Evolutionary conservation across 1,140 invertebrate genomes (phyloP), one percentile per base, ranked within the genome.

Genomic region (Zaprionus davidi): DNA sequence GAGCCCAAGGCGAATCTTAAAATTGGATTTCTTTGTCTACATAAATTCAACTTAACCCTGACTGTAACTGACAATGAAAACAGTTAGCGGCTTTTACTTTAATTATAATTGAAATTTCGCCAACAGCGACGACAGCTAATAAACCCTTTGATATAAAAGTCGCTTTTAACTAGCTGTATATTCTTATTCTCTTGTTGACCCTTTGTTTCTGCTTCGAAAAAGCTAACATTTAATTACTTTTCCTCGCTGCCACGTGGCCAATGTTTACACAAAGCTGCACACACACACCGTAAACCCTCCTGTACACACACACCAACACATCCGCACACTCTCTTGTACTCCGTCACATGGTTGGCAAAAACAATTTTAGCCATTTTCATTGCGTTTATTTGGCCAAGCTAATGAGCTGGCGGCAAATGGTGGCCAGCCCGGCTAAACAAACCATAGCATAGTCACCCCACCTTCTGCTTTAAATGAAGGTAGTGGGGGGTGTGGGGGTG

Each of bases 321-420:
- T 34, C 66, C 60, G 55, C 36, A 38, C 31, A 34, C 31, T 34
- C 36, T 15, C n/a, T 15, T 46, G 78, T 78, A 82, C 69, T 63
- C 38, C 49, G 15, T 36, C 36, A 44, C 59, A 60, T 76, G 62
- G 46, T 24, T n/a, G n/a, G 72, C 51, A 66, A 79, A 76, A 70
- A 56, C 67, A 67, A 68, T 80, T 71, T 64, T 76, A 56, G 51
- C 55, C 72, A 64, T 73, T 83, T 84, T 51, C 31, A 49, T 44
- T 17, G 34, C 65, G 65, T 79, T 67, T 86, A 76, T 85, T 85
- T 85, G 79, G 75, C 73, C 80, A 80, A 78, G 80, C 81, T 87
- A 87, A 88, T 88, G 81, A 87, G 83, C 70, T 82, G 81, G 55
- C 64, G 60, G 71, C 65, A 36, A 71, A 36, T 44, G 51, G 6